These are phyloP conservation scores for Proteles cristata DNA, from an alignment of 2,113 vertebrate genomes.

Conservation along the genomic window DNA sequence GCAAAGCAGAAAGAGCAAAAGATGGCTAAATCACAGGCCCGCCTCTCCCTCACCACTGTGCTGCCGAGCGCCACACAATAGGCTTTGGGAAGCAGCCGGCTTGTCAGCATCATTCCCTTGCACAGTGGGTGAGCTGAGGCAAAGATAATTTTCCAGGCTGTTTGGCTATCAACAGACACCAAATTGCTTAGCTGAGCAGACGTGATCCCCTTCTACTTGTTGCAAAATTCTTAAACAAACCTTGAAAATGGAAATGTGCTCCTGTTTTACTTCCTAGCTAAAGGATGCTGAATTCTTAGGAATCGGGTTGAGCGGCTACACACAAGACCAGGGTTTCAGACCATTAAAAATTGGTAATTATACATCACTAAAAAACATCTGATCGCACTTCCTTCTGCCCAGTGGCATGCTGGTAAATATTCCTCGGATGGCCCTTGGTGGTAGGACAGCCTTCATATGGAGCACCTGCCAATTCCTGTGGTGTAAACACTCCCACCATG, in stretches of 20 bases:
- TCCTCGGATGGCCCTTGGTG: background rate
- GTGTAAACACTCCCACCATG: constrained; percentile 30
- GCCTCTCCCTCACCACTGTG: background rate
- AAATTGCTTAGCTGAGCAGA: constrained; percentile 74
- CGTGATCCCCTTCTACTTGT: constrained; percentile 73
- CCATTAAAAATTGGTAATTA: background rate
- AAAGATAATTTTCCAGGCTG: constrained; percentile 72
- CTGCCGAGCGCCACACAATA: background rate
- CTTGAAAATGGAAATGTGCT: constrained; percentile 66
- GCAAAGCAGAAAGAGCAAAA: constrained; percentile 51
- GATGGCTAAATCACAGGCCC: constrained; percentile 42
- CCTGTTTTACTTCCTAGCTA: constrained; percentile 53
- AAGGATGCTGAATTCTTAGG: constrained; percentile 31
- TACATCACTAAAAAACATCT: background rate
- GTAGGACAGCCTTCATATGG: background rate
- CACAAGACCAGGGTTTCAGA: background rate
- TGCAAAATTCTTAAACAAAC: constrained; percentile 80
- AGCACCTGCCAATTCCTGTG: background rate
- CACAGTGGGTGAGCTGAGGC: constrained; percentile 69
- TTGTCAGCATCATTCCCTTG: constrained; percentile 44
- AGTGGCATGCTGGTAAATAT: background rate
- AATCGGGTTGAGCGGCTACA: background rate
- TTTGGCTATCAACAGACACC: constrained; percentile 75
- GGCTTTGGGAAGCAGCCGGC: constrained; percentile 15
- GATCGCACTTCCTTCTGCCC: background rate